Percentiles rank a stretch among this genome's conserved stretches.
Evolutionary conservation across 1,140 invertebrate genomes (phyloP).

Genomic region (Reticulitermes speratus): DNA sequence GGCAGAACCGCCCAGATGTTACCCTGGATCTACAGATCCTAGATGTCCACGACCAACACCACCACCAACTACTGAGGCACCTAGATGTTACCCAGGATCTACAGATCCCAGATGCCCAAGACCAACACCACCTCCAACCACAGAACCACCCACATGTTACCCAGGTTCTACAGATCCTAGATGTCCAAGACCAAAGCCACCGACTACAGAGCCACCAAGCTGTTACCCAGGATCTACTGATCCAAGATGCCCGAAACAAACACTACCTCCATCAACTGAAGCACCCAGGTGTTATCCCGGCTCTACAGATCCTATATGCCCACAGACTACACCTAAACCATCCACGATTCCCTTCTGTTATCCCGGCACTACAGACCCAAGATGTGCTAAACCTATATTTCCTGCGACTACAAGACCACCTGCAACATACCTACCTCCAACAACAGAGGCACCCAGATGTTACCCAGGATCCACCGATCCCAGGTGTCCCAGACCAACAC

Average conservation of each 20-base stretch:
- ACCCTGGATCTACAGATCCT: slow-evolving; percentile 43
- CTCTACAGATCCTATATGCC: slow-evolving; percentile 46
- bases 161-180: slow-evolving; percentile 40
- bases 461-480: slow-evolving; percentile 47
- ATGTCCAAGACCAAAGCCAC: slow-evolving; percentile 38
- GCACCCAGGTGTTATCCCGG: slow-evolving; percentile 39
- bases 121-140: slow-evolving; percentile 21
- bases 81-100: slow-evolving; percentile 42
- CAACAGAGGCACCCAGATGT: slow-evolving; percentile 36
- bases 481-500: slow-evolving; percentile 43
- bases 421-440: slow-evolving; percentile 19
- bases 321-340: slow-evolving; percentile 38
- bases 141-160: slow-evolving; percentile 30
- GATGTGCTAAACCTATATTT: slow-evolving; percentile 39
- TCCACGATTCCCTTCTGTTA: slow-evolving; percentile 27
- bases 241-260: slow-evolving; percentile 43
- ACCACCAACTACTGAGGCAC: slow-evolving; percentile 36
- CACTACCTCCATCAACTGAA: slow-evolving; percentile 40
- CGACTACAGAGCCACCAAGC: background rate
- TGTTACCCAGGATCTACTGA: slow-evolving; percentile 40
- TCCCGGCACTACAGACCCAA: slow-evolving; percentile 42
- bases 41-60: slow-evolving; percentile 37
- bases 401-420: slow-evolving; percentile 21
- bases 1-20: slow-evolving; percentile 40
- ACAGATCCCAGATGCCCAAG: slow-evolving; percentile 47